Evolutionary conservation across 2,797 vertebrate species (phyloP).

Genomic region (Peromyscus aztecus): DNA sequence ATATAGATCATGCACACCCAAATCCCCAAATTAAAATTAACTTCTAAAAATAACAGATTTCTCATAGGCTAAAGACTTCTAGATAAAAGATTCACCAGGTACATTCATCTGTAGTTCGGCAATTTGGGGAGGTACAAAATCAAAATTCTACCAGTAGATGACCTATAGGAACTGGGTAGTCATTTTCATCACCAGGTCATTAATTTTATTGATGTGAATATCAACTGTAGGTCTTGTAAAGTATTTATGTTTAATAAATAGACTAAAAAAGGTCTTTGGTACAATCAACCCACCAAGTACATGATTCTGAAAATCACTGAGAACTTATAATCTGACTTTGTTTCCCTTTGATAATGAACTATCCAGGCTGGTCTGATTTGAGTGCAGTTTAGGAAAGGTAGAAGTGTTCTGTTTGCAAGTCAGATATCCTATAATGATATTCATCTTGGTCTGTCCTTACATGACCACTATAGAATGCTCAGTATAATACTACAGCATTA

Average conservation of each 20-base stretch:
- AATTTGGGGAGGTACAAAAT: constrained; percentile 55
- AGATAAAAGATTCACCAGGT: background rate
- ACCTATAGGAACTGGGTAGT: constrained; percentile 25
- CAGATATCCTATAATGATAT: background rate
- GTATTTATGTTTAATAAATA: constrained; percentile 32
- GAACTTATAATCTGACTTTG: constrained; percentile 67
- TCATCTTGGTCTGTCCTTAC: constrained; percentile 54
- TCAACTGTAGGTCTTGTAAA: constrained; percentile 44
- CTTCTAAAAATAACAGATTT: constrained; percentile 52
- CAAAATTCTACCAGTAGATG: constrained; percentile 46
- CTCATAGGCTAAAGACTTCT: constrained; percentile 12
- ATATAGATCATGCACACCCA: background rate
- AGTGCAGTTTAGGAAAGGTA: constrained; percentile 66
- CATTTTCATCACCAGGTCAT: constrained; percentile 49
- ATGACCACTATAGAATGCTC: constrained; percentile 32
- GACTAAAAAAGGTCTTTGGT: background rate
- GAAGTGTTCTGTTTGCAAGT: constrained; percentile 47
- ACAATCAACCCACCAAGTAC: constrained; percentile 33
- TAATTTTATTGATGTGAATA: constrained; percentile 55
- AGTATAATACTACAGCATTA: background rate
- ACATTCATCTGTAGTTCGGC: background rate
- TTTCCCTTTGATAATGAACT: constrained; percentile 46
- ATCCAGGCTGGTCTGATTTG: constrained; percentile 52
- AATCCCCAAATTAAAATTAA: constrained; percentile 51
- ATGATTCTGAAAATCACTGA: constrained; percentile 40